Base-by-base conservation (phyloP, 2,888 invertebrate genomes). In the Gandaritis pyraliata region DNA sequence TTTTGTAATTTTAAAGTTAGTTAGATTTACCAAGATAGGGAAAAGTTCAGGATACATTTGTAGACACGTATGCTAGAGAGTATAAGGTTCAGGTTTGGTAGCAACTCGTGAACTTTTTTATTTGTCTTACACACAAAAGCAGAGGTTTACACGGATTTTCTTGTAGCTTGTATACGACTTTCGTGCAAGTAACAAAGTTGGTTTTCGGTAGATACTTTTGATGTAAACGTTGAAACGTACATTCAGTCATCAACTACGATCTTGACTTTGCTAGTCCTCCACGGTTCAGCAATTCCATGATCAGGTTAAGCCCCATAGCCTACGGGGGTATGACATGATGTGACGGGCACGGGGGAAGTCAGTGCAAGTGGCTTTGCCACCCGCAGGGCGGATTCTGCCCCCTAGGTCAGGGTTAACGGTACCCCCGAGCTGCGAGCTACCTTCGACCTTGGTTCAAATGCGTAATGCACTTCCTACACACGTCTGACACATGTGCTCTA, bases 381-480 rank as follows among this genome's bases (percentile, higher is more conserved):
- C 73, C 74, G 72, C 76, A 74, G 82, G 80, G 87, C 86, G 90
- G 85, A 89, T 90, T 90, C 89, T 90, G 89, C 91, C 78, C 83
- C 85, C 88, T 89, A 88, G 92, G 92, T 91, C 92, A 91, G 91
- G 91, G 92, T 90, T 90, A 92, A 89, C 85, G 74, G 87, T 85
- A 78, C 90, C 90, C 91, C 89, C 88, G 85, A 80, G 86, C 85
- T 72, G 77, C 82, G 82, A 86, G 83, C 88, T 82, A 85, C 86
- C 90, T 87, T 86, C 91, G 91, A 90, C 92, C 90, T 91, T 92
- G 88, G 77, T 72, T 81, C 76, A 82, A 76, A 75, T 82, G 82
- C 80, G 82, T 81, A 83, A 81, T 83, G 82, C 83, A 83, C 77
- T 78, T 70, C 72, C 72, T 71, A 72, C 73, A 69, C 50, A 59